Conservation (phyloP, 2,113 vertebrate genomes). For the Elephas maximus region DNA sequence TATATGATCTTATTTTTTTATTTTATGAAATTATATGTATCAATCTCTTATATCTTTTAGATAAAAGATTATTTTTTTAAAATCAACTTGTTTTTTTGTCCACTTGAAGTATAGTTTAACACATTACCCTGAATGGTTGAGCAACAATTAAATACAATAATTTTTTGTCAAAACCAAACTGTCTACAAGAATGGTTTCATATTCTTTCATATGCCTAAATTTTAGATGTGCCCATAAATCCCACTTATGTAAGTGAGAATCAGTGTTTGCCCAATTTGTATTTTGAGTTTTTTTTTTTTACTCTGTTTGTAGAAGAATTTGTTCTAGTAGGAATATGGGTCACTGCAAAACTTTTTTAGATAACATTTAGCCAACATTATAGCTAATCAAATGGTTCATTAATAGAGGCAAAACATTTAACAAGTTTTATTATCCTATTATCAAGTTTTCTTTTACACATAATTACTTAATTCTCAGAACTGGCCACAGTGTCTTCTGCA, state of each 20-base stretch:
- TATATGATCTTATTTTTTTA: not conserved
- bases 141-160: not conserved
- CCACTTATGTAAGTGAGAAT: not conserved
- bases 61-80: not conserved
- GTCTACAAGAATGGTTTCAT: not conserved
- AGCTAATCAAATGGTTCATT: not conserved
- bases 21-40: conserved; percentile 41
- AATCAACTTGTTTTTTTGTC: not conserved
- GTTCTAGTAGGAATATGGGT: not conserved
- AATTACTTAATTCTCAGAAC: conserved; percentile 13
- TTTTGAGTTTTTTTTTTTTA: conserved; percentile 4
- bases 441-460: not conserved
- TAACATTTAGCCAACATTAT: not conserved
- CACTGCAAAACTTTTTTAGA: not conserved
- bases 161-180: not conserved
- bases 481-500: not conserved
- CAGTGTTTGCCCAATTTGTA: not conserved
- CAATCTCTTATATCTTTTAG: not conserved
- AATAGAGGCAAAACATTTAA: not conserved
- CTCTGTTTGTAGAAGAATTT: not conserved
- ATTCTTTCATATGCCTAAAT: not conserved
- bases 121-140: not conserved
- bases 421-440: not conserved
- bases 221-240: not conserved
- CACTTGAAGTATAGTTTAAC: not conserved